Evolutionary conservation across 2,888 invertebrate genomes (phyloP).

Genomic region (Hypercompe scribonia): DNA sequence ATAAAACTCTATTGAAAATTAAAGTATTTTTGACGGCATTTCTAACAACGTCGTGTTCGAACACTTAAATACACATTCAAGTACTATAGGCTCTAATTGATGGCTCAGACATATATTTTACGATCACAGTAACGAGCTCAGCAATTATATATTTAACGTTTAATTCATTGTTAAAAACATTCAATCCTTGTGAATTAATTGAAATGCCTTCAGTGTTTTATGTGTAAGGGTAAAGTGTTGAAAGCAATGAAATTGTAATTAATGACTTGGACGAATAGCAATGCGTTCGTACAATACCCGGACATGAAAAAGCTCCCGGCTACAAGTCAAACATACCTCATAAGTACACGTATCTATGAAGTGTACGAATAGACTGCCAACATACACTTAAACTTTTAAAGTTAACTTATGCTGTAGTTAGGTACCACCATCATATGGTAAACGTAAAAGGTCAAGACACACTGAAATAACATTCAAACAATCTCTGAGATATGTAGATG

Average conservation of each 20-base stretch:
- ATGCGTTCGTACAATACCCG: not conserved
- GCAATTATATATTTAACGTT: slow-evolving; percentile 70
- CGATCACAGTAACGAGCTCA: slow-evolving; percentile 62
- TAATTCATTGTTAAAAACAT: slow-evolving; percentile 53
- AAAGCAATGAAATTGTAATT: slow-evolving; percentile 25
- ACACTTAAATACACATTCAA: slow-evolving; percentile 70
- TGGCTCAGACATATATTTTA: slow-evolving; percentile 68
- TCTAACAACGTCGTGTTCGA: slow-evolving; percentile 59
- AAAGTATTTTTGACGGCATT: slow-evolving; percentile 55
- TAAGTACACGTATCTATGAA: not conserved
- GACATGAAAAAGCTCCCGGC: not conserved
- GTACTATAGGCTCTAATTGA: slow-evolving; percentile 69
- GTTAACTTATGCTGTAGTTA: slow-evolving; percentile 6
- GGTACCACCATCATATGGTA: slow-evolving; percentile 11
- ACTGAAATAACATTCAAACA: slow-evolving; percentile 57
- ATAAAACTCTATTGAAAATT: slow-evolving; percentile 27
- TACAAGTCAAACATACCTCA: not conserved
- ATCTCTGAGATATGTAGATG: slow-evolving; percentile 78
- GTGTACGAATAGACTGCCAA: not conserved
- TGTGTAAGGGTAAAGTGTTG: slow-evolving; percentile 44
- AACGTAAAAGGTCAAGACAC: slow-evolving; percentile 47
- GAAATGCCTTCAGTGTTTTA: slow-evolving; percentile 51
- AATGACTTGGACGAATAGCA: not conserved
- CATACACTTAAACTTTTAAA: not conserved
- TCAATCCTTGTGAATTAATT: slow-evolving; percentile 58